phyloP scores from a whole-genome alignment of 2,113 vertebrate genomes.

The Hassar affinis region DNA sequence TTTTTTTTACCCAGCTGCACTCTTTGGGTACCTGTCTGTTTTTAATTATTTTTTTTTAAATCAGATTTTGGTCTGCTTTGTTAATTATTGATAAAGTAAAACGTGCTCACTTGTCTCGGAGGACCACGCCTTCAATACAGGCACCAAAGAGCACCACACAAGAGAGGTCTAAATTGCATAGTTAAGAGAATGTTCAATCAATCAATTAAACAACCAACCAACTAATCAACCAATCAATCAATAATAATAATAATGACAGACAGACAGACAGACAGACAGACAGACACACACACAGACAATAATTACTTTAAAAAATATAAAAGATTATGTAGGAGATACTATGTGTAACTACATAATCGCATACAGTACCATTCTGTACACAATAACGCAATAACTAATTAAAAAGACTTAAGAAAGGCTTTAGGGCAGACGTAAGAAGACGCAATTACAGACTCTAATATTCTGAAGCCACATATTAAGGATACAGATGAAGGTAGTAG shows the following conservation, averaged over 20 bases:
- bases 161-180: slow-evolving; percentile 76
- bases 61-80: not conserved
- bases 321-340: not conserved
- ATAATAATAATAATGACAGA: not conserved
- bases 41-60: not conserved
- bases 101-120: slow-evolving; percentile 89
- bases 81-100: slow-evolving; percentile 1
- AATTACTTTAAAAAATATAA: not conserved
- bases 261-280: too few species aligned
- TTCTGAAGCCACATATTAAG: slow-evolving; percentile 56
- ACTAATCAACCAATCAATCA: not conserved
- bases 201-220: not conserved
- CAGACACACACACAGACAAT: not conserved
- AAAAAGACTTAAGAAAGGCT: not conserved
- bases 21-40: not conserved
- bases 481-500: slow-evolving; percentile 96
- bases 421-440: not conserved
- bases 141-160: slow-evolving; percentile 90
- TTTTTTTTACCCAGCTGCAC: not conserved
- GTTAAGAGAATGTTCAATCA: slow-evolving; percentile 56
- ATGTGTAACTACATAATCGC: not conserved
- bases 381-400: not conserved
- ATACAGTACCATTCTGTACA: not conserved
- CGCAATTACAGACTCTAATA: not conserved
- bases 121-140: slow-evolving; percentile 91